Evolutionary conservation across 2,797 vertebrate genomes (phyloP).

Genomic region (Diplodus puntazzo): DNA sequence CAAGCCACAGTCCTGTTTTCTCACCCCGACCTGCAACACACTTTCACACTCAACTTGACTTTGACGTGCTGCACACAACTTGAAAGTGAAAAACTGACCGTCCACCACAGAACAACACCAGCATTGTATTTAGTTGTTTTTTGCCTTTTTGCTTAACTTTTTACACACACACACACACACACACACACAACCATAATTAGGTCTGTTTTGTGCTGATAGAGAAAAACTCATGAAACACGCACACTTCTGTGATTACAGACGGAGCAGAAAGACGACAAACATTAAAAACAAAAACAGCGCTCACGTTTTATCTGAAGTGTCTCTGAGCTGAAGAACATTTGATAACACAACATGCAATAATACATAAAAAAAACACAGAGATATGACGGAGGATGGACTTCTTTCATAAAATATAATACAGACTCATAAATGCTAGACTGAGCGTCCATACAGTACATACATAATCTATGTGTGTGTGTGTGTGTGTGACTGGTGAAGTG

Average conservation of each 20-base stretch:
- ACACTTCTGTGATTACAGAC: conserved; percentile 62
- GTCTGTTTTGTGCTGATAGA: conserved; percentile 62
- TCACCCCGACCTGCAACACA: no score
- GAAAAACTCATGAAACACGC: conserved; percentile 52
- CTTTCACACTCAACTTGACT: no score
- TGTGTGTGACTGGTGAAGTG: conserved; percentile 34
- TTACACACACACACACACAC: conserved; percentile 19
- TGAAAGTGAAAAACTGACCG: no score
- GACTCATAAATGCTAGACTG: conserved; percentile 10
- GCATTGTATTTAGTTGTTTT: conserved; percentile 8
- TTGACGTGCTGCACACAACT: no score
- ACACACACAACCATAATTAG: conserved; percentile 49
- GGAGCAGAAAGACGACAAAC: conserved; percentile 6
- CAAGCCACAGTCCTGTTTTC: no score
- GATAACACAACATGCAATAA: not conserved
- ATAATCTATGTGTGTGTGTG: not conserved
- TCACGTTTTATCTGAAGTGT: not conserved
- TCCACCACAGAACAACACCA: not conserved
- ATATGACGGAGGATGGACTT: not conserved
- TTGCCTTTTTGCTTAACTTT: no score
- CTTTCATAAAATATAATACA: not conserved
- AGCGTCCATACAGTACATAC: not conserved
- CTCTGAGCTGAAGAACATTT: not conserved
- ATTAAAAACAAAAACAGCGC: not conserved
- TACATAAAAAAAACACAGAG: not conserved